Percentiles rank a stretch among this genome's conserved stretches.
Conservation (phyloP, 2,113 vertebrate genomes). For the Lipophrys pholis region DNA sequence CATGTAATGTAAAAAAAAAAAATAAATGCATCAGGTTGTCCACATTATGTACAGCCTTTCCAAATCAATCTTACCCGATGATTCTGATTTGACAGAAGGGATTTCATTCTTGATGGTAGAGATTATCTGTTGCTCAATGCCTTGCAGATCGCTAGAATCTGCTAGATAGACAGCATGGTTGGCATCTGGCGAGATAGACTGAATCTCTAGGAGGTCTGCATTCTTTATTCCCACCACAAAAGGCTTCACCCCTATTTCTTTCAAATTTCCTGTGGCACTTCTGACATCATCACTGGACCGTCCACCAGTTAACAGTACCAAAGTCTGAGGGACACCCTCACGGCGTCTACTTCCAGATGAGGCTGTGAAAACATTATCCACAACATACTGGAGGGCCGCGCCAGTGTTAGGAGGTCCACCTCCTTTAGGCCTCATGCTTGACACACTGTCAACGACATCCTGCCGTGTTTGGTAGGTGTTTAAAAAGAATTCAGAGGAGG, state of each 20-base stretch:
- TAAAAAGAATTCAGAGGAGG: constrained; percentile 74
- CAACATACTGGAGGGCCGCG: constrained; percentile 85
- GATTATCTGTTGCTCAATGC: constrained; percentile 69
- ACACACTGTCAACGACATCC: constrained; percentile 51
- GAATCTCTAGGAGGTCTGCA: constrained; percentile 84
- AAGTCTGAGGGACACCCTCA: constrained; percentile 86
- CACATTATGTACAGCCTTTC: not conserved
- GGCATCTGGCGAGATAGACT: constrained; percentile 82
- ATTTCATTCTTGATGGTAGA: constrained; percentile 39
- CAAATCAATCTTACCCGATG: constrained; percentile 64
- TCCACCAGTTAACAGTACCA: constrained; percentile 89
- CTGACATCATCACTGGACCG: constrained; percentile 85
- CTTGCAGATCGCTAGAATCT: constrained; percentile 79
- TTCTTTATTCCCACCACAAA: constrained; percentile 86
- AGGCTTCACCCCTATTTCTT: constrained; percentile 80
- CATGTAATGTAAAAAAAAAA: not conserved
- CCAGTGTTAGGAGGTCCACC: constrained; percentile 86
- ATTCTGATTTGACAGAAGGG: constrained; percentile 14
- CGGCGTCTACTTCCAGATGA: constrained; percentile 88
- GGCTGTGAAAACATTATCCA: constrained; percentile 84
- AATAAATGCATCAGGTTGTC: not conserved
- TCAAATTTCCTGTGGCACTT: constrained; percentile 77
- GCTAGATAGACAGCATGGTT: constrained; percentile 82
- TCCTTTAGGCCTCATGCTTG: constrained; percentile 71
- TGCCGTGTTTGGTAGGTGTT: constrained; percentile 72